Conservation (phyloP, 1,140 invertebrate species). For the Charaxes varanes region DNA sequence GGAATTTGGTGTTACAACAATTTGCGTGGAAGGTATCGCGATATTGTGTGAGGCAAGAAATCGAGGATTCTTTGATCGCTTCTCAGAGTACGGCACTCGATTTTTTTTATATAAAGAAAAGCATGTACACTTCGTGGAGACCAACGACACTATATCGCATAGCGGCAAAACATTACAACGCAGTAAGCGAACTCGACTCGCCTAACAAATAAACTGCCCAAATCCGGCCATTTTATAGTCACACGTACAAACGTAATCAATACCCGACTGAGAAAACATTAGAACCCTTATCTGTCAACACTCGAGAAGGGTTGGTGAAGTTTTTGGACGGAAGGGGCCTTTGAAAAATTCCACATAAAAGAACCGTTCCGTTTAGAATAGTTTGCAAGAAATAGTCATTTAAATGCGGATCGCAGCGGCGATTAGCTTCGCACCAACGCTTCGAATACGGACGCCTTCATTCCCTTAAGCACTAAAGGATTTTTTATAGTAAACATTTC, state of each 20-base stretch:
- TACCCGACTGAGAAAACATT: constrained; percentile 39
- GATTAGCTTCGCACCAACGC: constrained; percentile 40
- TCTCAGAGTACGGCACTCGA: too few species aligned
- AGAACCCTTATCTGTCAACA: constrained; percentile 52
- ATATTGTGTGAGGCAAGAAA: too few species aligned
- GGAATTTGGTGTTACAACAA: too few species aligned
- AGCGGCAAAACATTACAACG: too few species aligned
- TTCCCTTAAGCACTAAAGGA: constrained; percentile 17
- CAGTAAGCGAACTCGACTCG: constrained; percentile 38
- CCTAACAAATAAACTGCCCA: constrained; percentile 40
- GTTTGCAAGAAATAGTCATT: constrained; percentile 51
- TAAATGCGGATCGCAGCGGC: constrained; percentile 59
- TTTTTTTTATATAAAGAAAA: too few species aligned
- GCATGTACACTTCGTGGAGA: too few species aligned
- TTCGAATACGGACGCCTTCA: constrained; percentile 21
- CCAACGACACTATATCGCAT: too few species aligned
- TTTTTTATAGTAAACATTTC: too few species aligned
- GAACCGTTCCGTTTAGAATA: constrained; percentile 32
- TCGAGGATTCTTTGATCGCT: too few species aligned
- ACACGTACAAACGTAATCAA: constrained; percentile 49
- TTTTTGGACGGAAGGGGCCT: constrained; percentile 31
- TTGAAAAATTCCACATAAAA: constrained; percentile 34
- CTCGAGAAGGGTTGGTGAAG: constrained; percentile 43
- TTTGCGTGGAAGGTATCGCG: too few species aligned
- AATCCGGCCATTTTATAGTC: constrained; percentile 59